Evolutionary conservation across 2,888 invertebrate genomes (phyloP).

Genomic region (Micoletzkya japonica): DNA sequence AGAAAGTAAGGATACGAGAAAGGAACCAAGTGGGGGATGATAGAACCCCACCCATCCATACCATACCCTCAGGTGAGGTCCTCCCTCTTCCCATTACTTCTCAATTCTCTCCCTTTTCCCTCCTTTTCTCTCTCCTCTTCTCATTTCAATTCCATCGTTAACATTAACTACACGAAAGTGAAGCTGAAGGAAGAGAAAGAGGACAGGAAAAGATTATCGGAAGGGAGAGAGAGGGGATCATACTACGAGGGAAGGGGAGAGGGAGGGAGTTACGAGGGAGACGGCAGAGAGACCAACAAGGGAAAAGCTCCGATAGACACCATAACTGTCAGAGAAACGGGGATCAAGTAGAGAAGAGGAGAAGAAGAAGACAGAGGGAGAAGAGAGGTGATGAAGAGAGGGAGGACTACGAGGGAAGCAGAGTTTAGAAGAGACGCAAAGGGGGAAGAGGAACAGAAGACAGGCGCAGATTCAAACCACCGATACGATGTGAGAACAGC

Average conservation of each 20-base stretch:
- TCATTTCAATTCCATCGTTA: neutral
- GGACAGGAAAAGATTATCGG: neutral
- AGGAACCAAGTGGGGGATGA: neutral
- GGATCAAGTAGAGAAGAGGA: too few species aligned
- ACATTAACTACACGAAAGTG: neutral
- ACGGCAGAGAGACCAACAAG: slow-evolving; percentile 3
- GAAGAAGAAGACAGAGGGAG: neutral
- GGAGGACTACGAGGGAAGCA: neutral
- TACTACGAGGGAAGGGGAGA: neutral
- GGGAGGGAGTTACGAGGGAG: neutral
- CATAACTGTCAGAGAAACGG: too few species aligned
- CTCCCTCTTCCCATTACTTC: slow-evolving; percentile 7
- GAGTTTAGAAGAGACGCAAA: neutral
- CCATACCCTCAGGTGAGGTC: too few species aligned
- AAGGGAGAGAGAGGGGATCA: slow-evolving; percentile 7
- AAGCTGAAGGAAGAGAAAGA: neutral
- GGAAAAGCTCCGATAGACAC: too few species aligned
- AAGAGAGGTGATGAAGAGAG: neutral
- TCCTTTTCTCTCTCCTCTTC: neutral
- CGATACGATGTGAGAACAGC: too few species aligned
- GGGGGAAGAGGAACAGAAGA: neutral
- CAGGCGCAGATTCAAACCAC: slow-evolving; percentile 2
- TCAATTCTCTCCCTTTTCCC: neutral
- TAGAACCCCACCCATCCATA: neutral
- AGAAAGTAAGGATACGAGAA: neutral